Evolutionary conservation across 2,888 invertebrate genomes (phyloP), one percentile per base, ranked within the genome.

Genomic region (Machimus atricapillus): DNA sequence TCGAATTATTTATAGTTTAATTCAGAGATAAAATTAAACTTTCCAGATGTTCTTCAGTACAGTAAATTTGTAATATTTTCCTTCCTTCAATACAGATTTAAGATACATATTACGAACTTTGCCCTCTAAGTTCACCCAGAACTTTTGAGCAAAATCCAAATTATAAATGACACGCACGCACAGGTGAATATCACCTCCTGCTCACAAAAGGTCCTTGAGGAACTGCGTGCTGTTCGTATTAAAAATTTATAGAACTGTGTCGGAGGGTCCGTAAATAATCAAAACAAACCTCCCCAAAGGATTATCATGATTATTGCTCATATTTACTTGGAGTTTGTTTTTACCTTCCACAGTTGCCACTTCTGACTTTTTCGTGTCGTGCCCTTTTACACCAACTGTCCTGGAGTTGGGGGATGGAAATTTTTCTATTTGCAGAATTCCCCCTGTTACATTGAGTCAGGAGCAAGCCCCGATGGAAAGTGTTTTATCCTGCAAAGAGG

Each of bases 251-350:
- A 66, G 23, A 43, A 40, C 34, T 43, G 76, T 34, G 19, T 82
- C 81, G 74, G 46, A 87, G 82, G 74, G 77, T 78, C 83, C 89
- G 87, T 87, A 89, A 89, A 88, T 89, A 88, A 89, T 89, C 89
- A 89, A 89, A 89, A 88, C 88, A 88, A 88, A 88, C 87, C 87
- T 87, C 88, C 89, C 88, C 85, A 78, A 88, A 76, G 88, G 88
- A 89, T 88, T 88, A 89, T 89, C 87, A 88, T 89, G 76, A 89
- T 89, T 87, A 87, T 88, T 88, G 86, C 86, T 87, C 82, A 82
- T 86, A 86, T 86, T 85, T 81, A 34, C 78, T 79, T 40, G 73
- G 74, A 40, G 34, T 52, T 56, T 83, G 27, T 77, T 83, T 76
- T 23, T 83, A 40, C 58, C 77, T 37, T 78, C 78, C 40, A 74